phyloP scores from a whole-genome alignment of 92 coral and sea anemone genomes.

The Paragorgia papillata region DNA sequence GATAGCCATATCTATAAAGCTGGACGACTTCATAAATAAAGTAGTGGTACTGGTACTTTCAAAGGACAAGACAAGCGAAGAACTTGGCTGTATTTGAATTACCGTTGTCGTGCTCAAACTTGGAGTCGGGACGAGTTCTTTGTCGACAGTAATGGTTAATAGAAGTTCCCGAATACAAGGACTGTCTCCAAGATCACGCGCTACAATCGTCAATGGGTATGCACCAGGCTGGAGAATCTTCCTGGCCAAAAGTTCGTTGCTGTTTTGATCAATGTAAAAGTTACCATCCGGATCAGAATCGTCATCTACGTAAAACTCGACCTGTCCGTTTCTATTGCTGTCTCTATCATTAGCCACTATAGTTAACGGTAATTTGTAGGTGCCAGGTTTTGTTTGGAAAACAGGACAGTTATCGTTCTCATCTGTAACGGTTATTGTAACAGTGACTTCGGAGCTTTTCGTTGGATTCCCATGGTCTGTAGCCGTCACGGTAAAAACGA shows the following conservation, averaged over 20 bases:
- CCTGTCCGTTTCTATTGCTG: slow-evolving; percentile 16
- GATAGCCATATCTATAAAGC: too few relatives aligned
- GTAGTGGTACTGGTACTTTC: too few relatives aligned
- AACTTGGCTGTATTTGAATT: too few relatives aligned
- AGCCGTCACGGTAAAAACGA: slow-evolving; percentile 57
- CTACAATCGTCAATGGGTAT: slow-evolving; percentile 28
- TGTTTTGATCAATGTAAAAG: slow-evolving; percentile 2
- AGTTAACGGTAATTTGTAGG: slow-evolving; percentile 6
- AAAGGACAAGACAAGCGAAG: too few relatives aligned
- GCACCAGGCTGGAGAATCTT: slow-evolving; percentile 12
- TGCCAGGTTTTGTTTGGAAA: slow-evolving; percentile 44
- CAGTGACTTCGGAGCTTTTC: slow-evolving; percentile 42
- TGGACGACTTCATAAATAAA: too few relatives aligned
- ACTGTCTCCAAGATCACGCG: slow-evolving; percentile 19
- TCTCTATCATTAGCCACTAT: slow-evolving; percentile 34
- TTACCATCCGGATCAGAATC: slow-evolving; percentile 16
- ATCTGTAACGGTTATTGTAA: slow-evolving; percentile 51
- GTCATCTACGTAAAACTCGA: slow-evolving; percentile 7
- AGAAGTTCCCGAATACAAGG: slow-evolving; percentile 27
- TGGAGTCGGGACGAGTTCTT: background rate
- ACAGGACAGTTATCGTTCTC: slow-evolving; percentile 75
- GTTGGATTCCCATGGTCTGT: slow-evolving; percentile 69
- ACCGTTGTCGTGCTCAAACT: too few relatives aligned
- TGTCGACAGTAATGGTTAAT: background rate
- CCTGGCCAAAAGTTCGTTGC: background rate